phyloP scores from a whole-genome alignment of 2,888 invertebrate genomes.

The Tetragonisca angustula region DNA sequence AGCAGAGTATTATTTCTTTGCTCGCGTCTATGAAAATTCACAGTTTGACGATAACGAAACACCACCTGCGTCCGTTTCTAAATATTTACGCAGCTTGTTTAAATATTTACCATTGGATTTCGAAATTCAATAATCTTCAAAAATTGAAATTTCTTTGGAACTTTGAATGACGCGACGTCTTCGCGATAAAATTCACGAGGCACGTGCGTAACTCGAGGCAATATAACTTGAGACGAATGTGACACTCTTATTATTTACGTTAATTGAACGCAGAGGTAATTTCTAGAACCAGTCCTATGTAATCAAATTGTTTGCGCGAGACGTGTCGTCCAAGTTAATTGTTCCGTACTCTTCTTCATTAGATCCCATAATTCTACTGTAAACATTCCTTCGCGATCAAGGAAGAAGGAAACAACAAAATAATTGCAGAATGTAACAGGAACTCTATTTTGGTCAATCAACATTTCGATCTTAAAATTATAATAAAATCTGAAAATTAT shows the following conservation, averaged over 20 bases:
- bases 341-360: neutral
- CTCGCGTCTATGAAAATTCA: too few species aligned
- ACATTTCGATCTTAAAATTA: neutral
- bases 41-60: too few species aligned
- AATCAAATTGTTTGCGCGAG: constrained; percentile 39
- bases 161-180: neutral
- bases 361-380: neutral
- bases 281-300: constrained; percentile 7
- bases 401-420: neutral
- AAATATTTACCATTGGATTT: too few species aligned
- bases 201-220: neutral
- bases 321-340: constrained; percentile 26
- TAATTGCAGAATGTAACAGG: neutral
- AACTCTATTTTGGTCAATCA: neutral
- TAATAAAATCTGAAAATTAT: too few species aligned
- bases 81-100: too few species aligned
- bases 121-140: neutral
- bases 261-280: constrained; percentile 11
- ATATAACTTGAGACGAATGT: constrained; percentile 10
- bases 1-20: too few species aligned
- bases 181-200: neutral
- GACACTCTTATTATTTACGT: neutral
- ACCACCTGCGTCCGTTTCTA: too few species aligned
- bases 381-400: neutral
- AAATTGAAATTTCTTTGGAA: neutral